These are phyloP conservation scores for Philaethria dido DNA, from an alignment of 2,888 invertebrate species.

Conservation along the genomic window DNA sequence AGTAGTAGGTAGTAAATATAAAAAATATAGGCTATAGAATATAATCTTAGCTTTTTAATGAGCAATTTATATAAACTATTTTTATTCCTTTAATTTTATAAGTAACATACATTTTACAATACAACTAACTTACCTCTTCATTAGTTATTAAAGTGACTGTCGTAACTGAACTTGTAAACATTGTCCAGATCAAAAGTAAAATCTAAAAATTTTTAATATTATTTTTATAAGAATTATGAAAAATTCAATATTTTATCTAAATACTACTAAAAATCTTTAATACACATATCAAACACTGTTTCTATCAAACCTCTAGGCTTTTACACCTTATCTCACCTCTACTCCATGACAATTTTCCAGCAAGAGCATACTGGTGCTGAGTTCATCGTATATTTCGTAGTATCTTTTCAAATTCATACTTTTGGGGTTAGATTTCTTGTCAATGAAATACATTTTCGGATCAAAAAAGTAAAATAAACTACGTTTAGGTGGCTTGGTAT, in stretches of 20 bases:
- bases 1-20: too few species aligned
- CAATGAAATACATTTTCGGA: constrained; percentile 48
- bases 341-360: constrained; percentile 59
- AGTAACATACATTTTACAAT: too few species aligned
- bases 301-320: too few species aligned
- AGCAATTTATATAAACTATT: too few species aligned
- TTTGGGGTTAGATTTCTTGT: constrained; percentile 32
- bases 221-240: background rate
- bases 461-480: constrained; percentile 47
- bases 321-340: constrained; percentile 55
- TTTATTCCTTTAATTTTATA: too few species aligned
- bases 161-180: constrained; percentile 62
- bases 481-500: constrained; percentile 21
- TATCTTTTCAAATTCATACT: constrained; percentile 50
- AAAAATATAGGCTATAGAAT: too few species aligned
- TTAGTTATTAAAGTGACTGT: constrained; percentile 57
- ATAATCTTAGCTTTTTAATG: too few species aligned
- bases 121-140: constrained; percentile 50
- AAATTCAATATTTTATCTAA: background rate
- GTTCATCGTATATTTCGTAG: constrained; percentile 60
- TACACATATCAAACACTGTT: too few species aligned
- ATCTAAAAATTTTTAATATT: constrained; percentile 49
- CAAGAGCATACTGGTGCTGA: constrained; percentile 56
- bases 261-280: too few species aligned
- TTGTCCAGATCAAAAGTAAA: constrained; percentile 59